These are phyloP conservation scores for Spondyliosoma cantharus DNA, from an alignment of 2,797 vertebrate genomes.

Conservation along the genomic window DNA sequence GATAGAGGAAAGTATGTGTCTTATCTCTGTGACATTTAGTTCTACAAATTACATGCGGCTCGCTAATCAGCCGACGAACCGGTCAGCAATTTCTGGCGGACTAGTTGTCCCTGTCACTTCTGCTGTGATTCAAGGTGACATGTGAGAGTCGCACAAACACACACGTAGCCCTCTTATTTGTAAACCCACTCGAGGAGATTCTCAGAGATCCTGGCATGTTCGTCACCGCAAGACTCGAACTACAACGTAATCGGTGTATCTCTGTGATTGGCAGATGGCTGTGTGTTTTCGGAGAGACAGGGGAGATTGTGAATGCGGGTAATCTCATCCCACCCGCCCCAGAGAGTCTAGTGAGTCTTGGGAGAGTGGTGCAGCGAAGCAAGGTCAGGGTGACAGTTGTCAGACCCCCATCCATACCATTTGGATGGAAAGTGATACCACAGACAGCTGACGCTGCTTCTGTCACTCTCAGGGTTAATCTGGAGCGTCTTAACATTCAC, in stretches of 20 bases:
- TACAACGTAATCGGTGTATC: not conserved
- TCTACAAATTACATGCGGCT: slow-evolving; percentile 17
- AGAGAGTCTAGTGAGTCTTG: slow-evolving; percentile 61
- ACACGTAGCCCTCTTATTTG: slow-evolving; percentile 19
- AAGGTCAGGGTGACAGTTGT: slow-evolving; percentile 85
- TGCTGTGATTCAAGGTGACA: slow-evolving; percentile 57
- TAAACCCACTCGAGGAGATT: slow-evolving; percentile 34
- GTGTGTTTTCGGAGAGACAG: slow-evolving; percentile 60
- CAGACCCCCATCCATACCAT: slow-evolving; percentile 75
- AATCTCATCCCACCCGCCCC: slow-evolving; percentile 63
- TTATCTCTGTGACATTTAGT: slow-evolving; percentile 55
- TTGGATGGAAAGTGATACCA: slow-evolving; percentile 84
- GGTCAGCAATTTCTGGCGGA: slow-evolving; percentile 45
- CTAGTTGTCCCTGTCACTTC: slow-evolving; percentile 22
- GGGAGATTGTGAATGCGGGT: slow-evolving; percentile 61
- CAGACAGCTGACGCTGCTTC: slow-evolving; percentile 82
- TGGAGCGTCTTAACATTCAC: slow-evolving; percentile 80
- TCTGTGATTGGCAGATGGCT: slow-evolving; percentile 54
- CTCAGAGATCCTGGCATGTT: slow-evolving; percentile 36
- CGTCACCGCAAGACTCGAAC: slow-evolving; percentile 17
- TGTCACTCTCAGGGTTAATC: slow-evolving; percentile 80
- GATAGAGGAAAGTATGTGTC: slow-evolving; percentile 32
- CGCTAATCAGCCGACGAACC: slow-evolving; percentile 53
- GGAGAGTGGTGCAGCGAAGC: slow-evolving; percentile 66
- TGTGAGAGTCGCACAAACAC: slow-evolving; percentile 16